Base-by-base conservation (phyloP, 2,113 vertebrate species). In the Hiodon alosoides region DNA sequence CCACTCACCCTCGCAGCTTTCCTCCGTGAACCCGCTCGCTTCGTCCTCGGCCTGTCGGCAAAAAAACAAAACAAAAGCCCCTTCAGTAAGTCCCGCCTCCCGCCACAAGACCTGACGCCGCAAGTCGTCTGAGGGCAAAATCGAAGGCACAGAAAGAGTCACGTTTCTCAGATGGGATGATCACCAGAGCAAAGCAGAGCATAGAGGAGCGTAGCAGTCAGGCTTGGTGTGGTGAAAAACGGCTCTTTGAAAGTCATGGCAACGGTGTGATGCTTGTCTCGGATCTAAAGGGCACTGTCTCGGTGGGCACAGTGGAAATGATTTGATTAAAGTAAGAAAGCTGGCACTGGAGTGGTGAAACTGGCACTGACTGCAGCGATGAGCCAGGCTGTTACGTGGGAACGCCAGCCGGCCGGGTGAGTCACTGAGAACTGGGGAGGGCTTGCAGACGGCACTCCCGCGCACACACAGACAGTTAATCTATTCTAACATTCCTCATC, bases 41-140 rank as follows among this genome's bases (percentile, higher is more conserved):
- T 90, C 93, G 60, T 95, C 93, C 73, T 94, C 92, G 53, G 77
- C 89, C 95, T 96, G 89, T 78, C 46, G 83, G 8, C n/a, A n/a
- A n/a, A n/a, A n/a, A n/a, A n/a, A n/a, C n/a, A n/a, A 83, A 16
- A 76, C 31, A 5, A 58, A 52, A 50, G 17, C 3, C 50, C 31
- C 7, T 50, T 60, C 47, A 50, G 46, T 53, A 50, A 51, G 53
- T 59, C 14, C 50, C 7, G 50, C 51, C 52, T 47, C 2, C 9
- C 54, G 14, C 6, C 55, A 17, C 13, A 54, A 53, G n/a, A 31
- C 13, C 13, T 7, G 3, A 50, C 16, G 14, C 14, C 58, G 58
- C 7, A 9, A 11, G 3, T 59, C 58, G 9, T 59, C 58, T 14
- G 58, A 3, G 4, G 3, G 9, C 9, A 3, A 59, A 59, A 9